Evolutionary conservation across 2,888 invertebrate species (phyloP).

Genomic region (Pristionchus arcanus): DNA sequence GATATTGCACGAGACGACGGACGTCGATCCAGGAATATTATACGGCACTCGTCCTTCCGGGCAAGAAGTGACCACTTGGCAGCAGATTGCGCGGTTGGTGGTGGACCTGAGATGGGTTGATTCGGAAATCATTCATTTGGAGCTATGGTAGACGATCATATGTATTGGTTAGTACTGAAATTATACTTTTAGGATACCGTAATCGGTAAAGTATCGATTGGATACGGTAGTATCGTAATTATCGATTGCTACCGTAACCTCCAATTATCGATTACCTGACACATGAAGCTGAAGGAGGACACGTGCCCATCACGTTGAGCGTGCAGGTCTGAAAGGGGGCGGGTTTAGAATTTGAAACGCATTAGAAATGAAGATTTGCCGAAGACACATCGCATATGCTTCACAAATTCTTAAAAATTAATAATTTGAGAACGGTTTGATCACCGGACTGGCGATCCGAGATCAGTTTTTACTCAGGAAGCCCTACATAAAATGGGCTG

Average conservation of each 20-base stretch:
- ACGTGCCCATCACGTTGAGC: conserved; percentile 70
- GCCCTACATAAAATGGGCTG: too few relatives aligned
- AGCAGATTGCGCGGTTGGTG: conserved; percentile 75
- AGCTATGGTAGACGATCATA: too few relatives aligned
- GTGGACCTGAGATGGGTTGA: conserved; percentile 59
- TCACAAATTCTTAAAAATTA: too few relatives aligned
- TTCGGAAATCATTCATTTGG: too few relatives aligned
- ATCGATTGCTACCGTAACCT: background rate
- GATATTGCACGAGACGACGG: conserved; percentile 76
- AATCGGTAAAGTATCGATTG: background rate
- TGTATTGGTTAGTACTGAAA: too few relatives aligned
- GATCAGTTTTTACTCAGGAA: too few relatives aligned
- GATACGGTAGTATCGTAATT: too few relatives aligned
- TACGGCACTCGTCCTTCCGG: conserved; percentile 74
- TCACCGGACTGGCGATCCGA: too few relatives aligned
- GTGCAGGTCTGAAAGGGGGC: conserved; percentile 63
- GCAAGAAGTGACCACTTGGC: conserved; percentile 70
- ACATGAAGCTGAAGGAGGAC: conserved; percentile 74
- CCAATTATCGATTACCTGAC: conserved; percentile 61
- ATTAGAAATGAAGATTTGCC: too few relatives aligned
- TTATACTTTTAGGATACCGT: background rate
- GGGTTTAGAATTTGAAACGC: background rate
- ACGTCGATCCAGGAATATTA: conserved; percentile 77
- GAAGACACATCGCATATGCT: too few relatives aligned
- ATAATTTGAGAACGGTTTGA: too few relatives aligned